Evolutionary conservation across 2,888 invertebrate genomes (phyloP).

Genomic region (Melanchra persicariae): DNA sequence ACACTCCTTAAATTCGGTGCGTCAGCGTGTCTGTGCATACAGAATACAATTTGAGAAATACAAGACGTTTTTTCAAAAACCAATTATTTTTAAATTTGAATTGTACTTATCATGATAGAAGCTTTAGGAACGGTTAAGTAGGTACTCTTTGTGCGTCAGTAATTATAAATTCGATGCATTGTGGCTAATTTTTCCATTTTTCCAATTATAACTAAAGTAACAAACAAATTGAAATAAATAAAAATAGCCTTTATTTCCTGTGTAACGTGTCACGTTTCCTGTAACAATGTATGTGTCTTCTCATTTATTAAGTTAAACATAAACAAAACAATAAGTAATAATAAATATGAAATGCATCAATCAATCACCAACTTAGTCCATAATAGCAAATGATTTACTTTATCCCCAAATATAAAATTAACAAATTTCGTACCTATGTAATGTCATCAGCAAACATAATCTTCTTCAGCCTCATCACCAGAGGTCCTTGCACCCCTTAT

Average conservation of each 20-base stretch:
- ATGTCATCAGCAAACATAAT: not conserved
- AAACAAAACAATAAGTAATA: not conserved
- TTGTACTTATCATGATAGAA: not conserved
- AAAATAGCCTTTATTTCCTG: no score
- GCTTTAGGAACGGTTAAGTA: not conserved
- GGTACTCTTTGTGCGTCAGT: not conserved
- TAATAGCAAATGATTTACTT: not conserved
- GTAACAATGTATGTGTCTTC: no score
- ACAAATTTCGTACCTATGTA: not conserved
- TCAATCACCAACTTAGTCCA: not conserved
- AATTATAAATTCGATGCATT: not conserved
- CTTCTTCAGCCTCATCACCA: not conserved
- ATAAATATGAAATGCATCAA: not conserved
- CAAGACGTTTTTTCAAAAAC: not conserved
- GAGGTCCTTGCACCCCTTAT: slow-evolving; percentile 34
- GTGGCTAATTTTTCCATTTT: not conserved
- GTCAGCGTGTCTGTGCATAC: slow-evolving; percentile 19
- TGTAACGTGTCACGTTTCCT: no score
- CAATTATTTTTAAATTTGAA: not conserved
- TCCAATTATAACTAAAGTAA: not conserved
- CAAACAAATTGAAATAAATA: not conserved
- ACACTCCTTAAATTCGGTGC: slow-evolving; percentile 22
- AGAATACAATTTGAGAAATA: not conserved
- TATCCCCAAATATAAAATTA: not conserved
- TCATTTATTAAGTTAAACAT: no score